These are phyloP conservation scores for Triplophysa yarkandensis DNA, from an alignment of 2,797 vertebrate genomes.

Conservation along the genomic window DNA sequence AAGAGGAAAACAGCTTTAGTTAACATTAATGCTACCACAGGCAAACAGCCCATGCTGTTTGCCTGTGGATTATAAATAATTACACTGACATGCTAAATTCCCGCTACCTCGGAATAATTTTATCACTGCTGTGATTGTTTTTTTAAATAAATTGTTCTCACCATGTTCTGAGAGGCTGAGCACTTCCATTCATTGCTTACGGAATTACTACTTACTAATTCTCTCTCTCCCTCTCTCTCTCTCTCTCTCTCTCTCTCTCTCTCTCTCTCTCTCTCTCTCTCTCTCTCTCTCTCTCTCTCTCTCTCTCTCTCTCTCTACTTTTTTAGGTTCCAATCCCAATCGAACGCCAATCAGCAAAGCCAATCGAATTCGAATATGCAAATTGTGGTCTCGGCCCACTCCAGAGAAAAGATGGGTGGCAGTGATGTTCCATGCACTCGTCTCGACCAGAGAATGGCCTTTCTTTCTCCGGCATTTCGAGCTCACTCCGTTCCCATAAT, in stretches of 20 bases:
- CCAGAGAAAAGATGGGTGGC: slow-evolving; percentile 65
- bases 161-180: slow-evolving; percentile 17
- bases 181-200: slow-evolving; percentile 6
- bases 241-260: slow-evolving; percentile 34
- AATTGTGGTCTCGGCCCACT: slow-evolving; percentile 52
- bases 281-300: slow-evolving; percentile 30
- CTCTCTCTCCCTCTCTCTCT: slow-evolving; percentile 24
- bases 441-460: slow-evolving; percentile 66
- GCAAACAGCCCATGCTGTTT: slow-evolving; percentile 50
- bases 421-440: slow-evolving; percentile 77
- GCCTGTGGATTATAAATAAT: slow-evolving; percentile 74
- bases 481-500: slow-evolving; percentile 80
- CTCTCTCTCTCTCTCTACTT: slow-evolving; percentile 36
- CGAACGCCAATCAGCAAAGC: slow-evolving; percentile 64
- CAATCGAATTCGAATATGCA: slow-evolving; percentile 66
- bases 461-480: slow-evolving; percentile 62
- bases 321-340: slow-evolving; percentile 53
- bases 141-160: slow-evolving; percentile 38
- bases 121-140: slow-evolving; percentile 48
- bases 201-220: slow-evolving; percentile 28
- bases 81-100: slow-evolving; percentile 68
- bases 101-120: slow-evolving; percentile 57
- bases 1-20: slow-evolving; percentile 54
- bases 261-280: slow-evolving; percentile 25
- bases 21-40: slow-evolving; percentile 62